Evolutionary conservation across 2,113 vertebrate species (phyloP), one percentile per base, ranked within the genome.

Genomic region (Sceloporus undulatus): DNA sequence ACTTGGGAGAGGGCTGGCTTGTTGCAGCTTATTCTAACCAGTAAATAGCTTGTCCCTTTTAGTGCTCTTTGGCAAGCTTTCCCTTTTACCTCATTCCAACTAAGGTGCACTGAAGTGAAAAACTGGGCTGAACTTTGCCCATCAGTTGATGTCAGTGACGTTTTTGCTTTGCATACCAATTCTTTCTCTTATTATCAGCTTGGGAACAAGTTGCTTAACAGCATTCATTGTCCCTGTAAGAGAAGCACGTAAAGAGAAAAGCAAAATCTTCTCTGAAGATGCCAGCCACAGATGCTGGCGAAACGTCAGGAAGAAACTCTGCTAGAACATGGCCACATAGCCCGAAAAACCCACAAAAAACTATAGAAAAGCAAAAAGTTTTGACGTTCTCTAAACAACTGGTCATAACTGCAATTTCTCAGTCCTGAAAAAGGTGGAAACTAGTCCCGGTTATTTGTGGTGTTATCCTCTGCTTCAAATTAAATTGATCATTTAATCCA

Each of bases 111-210:
- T 75, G 48, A 59, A 85, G 2, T 54, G 40, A 66, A 87, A 76
- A 82, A 62, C 74, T 68, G 40, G 8, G 38, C 42, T 85, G 74
- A 66, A 85, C 74, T 85, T 76, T 85, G 84, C 73, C 23, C 54
- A 85, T 19, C 6, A n/a, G 9, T 3, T 65, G 14, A 62, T 65
- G 84, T 9, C 75, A 48, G 56, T 70, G 40, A 76, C 10, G 18
- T 76, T 76, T 48, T 65, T 66, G 48, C 1, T 87, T 54, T 79
- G 65, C n/a, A 71, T 79, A n/a, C 14, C 8, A 68, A 52, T 54
- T 0, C 9, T 77, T 85, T n/a, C 38, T 68, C 27, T 9, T 29
- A 27, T 71, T 71, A 70, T 65, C 7, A 16, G 40, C 23, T 68
- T 85, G 21, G 34, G n/a, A 75, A 62, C 11, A n/a, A 23, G 48